Evolutionary conservation across 1,140 invertebrate genomes (phyloP).

Genomic region (Sycophila sp.): DNA sequence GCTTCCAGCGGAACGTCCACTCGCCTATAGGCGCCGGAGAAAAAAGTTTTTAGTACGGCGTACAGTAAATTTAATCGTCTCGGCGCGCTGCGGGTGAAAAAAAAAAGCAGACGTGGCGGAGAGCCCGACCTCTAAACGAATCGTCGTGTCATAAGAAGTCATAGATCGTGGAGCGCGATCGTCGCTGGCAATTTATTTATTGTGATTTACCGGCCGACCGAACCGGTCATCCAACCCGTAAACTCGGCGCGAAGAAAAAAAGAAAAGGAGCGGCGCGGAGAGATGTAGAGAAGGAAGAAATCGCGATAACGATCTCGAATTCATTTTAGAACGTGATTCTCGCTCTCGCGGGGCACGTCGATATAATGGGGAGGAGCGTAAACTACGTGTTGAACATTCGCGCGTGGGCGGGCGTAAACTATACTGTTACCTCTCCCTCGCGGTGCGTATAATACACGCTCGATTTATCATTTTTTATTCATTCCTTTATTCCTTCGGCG

Average conservation of each 20-base stretch:
- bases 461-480: conserved; percentile 11
- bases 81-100: not conserved
- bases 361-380: conserved; percentile 11
- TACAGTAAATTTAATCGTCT: not conserved
- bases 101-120: not conserved
- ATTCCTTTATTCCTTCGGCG: not conserved
- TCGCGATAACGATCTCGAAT: conserved; percentile 22
- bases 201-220: conserved; percentile 21
- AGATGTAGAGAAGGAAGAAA: not conserved
- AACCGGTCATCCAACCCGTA: conserved; percentile 15
- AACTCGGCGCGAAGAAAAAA: not conserved
- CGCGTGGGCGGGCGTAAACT: conserved; percentile 30
- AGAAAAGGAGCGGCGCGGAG: not conserved
- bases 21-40: too few species aligned
- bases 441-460: not conserved
- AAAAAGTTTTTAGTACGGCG: too few species aligned
- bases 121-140: not conserved
- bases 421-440: conserved; percentile 26
- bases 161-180: not conserved
- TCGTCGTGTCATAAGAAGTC: not conserved
- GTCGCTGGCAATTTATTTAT: conserved; percentile 26
- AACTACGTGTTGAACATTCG: conserved; percentile 32
- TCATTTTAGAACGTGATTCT: conserved; percentile 33
- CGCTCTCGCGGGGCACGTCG: not conserved
- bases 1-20: too few species aligned